Evolutionary conservation across 2,888 invertebrate genomes (phyloP).

Genomic region (Tillus elongatus): DNA sequence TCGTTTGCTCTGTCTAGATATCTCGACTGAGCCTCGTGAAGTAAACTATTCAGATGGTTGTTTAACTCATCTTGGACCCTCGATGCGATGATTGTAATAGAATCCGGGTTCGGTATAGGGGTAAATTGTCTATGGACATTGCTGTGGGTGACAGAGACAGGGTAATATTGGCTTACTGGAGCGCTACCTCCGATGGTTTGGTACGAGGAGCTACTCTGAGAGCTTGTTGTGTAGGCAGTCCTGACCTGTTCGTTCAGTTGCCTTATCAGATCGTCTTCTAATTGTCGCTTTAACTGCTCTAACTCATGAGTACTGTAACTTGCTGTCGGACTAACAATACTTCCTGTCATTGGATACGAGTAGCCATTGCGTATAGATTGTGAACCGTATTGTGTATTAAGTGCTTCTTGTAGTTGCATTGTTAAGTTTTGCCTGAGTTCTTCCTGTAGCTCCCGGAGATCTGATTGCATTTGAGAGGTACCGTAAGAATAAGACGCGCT

Average conservation of each 20-base stretch:
- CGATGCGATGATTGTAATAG: conserved; percentile 32
- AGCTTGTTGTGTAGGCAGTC: conserved; percentile 14
- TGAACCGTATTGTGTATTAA: conserved; percentile 30
- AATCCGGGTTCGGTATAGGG: conserved; percentile 26
- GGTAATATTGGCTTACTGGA: conserved; percentile 6
- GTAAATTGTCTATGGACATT: conserved; percentile 20
- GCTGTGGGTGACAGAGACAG: conserved; percentile 1
- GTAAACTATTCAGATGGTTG: conserved; percentile 28
- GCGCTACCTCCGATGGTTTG: conserved; percentile 7
- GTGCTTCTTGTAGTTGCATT: conserved; percentile 30
- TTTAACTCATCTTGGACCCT: conserved; percentile 32
- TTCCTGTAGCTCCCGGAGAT: conserved; percentile 29
- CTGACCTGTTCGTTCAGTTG: conserved; percentile 25
- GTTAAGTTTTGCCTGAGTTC: conserved; percentile 35
- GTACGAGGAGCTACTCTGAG: conserved; percentile 7
- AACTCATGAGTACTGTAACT: conserved; percentile 35
- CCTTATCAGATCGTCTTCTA: conserved; percentile 30
- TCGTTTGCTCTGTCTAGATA: conserved; percentile 26
- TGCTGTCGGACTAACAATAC: conserved; percentile 27
- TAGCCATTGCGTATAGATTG: conserved; percentile 27
- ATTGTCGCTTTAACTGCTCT: conserved; percentile 28
- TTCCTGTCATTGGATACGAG: conserved; percentile 13
- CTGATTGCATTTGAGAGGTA: conserved; percentile 19
- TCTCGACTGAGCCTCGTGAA: conserved; percentile 26
- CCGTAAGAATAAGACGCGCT: conserved; percentile 11